These are phyloP conservation scores for Aphis craccivora DNA, from an alignment of 1,140 invertebrate species.

Conservation along the genomic window DNA sequence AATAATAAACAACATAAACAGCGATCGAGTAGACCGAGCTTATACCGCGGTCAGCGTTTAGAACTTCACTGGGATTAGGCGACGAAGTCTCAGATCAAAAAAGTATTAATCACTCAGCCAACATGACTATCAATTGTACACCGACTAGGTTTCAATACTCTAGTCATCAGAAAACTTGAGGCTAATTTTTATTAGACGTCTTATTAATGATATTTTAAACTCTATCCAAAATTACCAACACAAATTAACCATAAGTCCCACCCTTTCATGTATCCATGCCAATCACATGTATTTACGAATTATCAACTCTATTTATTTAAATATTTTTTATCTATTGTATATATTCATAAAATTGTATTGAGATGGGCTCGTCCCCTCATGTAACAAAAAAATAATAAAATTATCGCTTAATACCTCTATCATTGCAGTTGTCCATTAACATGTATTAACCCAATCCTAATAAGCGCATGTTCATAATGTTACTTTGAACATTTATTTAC, in stretches of 20 bases:
- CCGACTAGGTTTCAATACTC: background rate
- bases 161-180: background rate
- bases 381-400: background rate
- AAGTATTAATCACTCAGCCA: background rate
- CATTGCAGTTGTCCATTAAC: background rate
- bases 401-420: background rate
- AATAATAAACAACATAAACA: background rate
- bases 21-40: background rate
- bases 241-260: background rate
- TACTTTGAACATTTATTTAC: background rate
- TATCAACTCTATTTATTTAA: background rate
- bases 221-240: background rate
- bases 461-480: too few species aligned
- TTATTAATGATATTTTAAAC: background rate
- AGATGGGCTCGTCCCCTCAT: background rate
- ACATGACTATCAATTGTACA: background rate
- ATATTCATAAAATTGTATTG: background rate
- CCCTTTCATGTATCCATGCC: too few species aligned
- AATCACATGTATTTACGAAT: background rate
- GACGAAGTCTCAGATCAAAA: background rate
- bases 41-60: background rate
- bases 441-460: background rate
- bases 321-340: background rate
- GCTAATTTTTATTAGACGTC: background rate
- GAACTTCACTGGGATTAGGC: background rate